Base-by-base conservation (phyloP, 2,113 vertebrate genomes). In the Prunella himalayana region DNA sequence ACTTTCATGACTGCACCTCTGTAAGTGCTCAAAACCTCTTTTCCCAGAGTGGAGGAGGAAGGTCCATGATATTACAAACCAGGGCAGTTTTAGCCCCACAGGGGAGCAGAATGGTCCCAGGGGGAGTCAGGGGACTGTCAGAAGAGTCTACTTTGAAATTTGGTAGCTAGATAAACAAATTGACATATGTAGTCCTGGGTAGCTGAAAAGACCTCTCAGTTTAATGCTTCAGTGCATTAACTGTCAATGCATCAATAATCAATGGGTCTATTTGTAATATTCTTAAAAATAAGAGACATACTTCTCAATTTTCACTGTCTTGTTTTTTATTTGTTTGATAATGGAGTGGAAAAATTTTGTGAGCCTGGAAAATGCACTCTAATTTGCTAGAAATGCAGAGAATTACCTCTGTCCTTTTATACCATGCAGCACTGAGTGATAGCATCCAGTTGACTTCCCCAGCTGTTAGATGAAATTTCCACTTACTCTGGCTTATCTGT, bases 401-500 rank as follows among this genome's bases (percentile, higher is more conserved):
- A 61, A 15, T 91, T 76, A 11, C 31, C 71, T 84, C 44, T 68
- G 2, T 80, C 41, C 30, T 65, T 42, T 73, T 88, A 15, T 28
- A 39, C 25, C 9, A 14, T 47, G 53, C 78, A 85, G 33, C 44
- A 11, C n/a, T 30, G 41, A 2, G 3, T 69, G 75, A 42, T 71
- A 69, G 60, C 2, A 19, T 92, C 89, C 91, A 63, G 84, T 85
- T 85, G 61, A 85, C 70, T 92, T 94, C 59, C 86, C 53, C 73
- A 89, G 87, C 61, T 94, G 53, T 82, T 95, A 65, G 45, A 42
- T 42, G 63, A 76, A 72, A 92, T 86, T 87, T 94, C 81, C 81
- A 49, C 37, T 91, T 82, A 25, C 51, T 39, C 33, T 53, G 44
- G 47, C 30, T 91, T 89, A 39, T 87, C 94, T 72, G 37, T 2